Base-by-base conservation (phyloP, 2,888 invertebrate genomes). In the Margaritifera margaritifera region DNA sequence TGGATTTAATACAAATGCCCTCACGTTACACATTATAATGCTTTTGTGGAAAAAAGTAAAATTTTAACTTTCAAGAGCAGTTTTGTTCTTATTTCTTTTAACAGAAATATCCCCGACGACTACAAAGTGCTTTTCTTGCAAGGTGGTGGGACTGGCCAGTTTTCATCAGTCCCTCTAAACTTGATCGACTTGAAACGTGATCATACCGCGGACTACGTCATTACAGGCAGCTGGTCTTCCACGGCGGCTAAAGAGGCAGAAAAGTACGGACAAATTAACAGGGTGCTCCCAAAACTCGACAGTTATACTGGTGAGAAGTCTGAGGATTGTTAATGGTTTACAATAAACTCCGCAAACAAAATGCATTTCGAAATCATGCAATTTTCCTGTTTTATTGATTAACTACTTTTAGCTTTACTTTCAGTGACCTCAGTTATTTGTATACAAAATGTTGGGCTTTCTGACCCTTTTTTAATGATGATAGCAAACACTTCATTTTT, bases 231-330 rank as follows among this genome's bases (percentile, higher is more conserved):
- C 0, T 99, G 99, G 99, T 99, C 99, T 0, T 93, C 93, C 0
- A 97, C 97, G 89, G 98, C 99, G 6, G 96, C 96, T 0, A 95
- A 97, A 89, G 99, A 99, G 91, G 99, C 98, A 0, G 92, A 93
- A 70, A 97, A 98, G 89, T 99, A 95, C 89, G 96, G 98, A 60
- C 94, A 94, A 89, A 95, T 98, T 2, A 96, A 97, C 89, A 85
- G 94, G 69, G 97, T 97, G 1, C 86, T 96, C 64, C 95, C 97
- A 0, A 93, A 94, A 83, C 90, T 92, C 0, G 92, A 92, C 20
- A 93, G 93, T 80, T 42, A 42, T 42, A 42, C 42, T 11, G 42
- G 42, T 42, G 42, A 42, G 61, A 22, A 18, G 56, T 18, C 19
- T 18, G 19, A 11, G 24, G 56, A 22, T 55, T 22, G n/a, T n/a